Base-by-base conservation (phyloP, 2,797 vertebrate genomes). In the Menidia menidia region DNA sequence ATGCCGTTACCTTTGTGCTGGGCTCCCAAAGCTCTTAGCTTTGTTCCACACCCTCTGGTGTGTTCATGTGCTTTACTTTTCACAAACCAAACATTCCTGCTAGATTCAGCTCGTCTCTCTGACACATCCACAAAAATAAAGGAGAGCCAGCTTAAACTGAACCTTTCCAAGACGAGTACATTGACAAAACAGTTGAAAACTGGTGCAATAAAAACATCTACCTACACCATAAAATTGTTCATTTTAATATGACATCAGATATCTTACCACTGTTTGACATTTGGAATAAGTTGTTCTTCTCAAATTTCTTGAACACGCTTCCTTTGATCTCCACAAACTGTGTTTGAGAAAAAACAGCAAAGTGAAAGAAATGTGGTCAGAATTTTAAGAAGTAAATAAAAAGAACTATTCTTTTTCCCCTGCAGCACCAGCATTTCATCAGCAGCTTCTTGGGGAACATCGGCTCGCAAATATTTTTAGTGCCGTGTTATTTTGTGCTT, bases 291-390 rank as follows among this genome's bases (percentile, higher is more conserved):
- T 99, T 99, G 87, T 98, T 98, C 93, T 98, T 99, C 91, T 96
- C 98, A 95, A 98, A 98, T 90, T 99, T 99, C 94, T 99, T 99
- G 90, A 99, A 99, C 79, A 99, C 98, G 14, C 96, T 99, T 92
- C 97, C 97, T 94, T 98, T 99, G 92, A 99, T 98, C 93, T 99
- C 98, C 82, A 99, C 97, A 59, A 99, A 99, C 98, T 99, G 94
- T 72, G 90, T 69, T 73, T 10, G 15, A 55, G 35, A 32, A 57
- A 44, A 62, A 44, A 52, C 15, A 68, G 35, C 66, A 63, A 6
- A 65, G 10, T 71, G 1, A 61, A 50, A 68, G 6, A 41, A 58
- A 67, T 6, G 1, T 4, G 39, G 5, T 53, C 13, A 66, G 51
- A 30, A 70, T 7, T 41, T 48, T 30, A 61, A 6, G 14, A 58